Percentiles rank a stretch among this genome's conserved stretches.
phyloP scores from a whole-genome alignment of 2,888 invertebrate genomes.

The Xestia sexstrigata region DNA sequence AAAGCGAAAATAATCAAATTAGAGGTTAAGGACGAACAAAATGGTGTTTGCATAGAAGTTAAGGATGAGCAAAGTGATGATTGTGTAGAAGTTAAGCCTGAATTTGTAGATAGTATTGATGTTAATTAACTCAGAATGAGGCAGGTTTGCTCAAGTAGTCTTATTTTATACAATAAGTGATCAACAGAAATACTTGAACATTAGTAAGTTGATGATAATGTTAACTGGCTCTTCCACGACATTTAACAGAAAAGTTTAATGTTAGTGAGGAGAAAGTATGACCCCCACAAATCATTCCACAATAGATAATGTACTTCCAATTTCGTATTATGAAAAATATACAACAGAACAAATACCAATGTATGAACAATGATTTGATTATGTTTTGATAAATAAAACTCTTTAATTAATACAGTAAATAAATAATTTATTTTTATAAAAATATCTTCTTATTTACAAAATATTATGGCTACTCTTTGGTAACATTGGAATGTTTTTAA shows the following conservation, averaged over 20 bases:
- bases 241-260: background rate
- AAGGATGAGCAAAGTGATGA: constrained; percentile 68
- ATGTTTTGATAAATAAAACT: constrained; percentile 47
- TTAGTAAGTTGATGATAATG: background rate
- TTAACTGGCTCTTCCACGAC: background rate
- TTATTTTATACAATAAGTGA: background rate
- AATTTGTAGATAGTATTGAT: constrained; percentile 19
- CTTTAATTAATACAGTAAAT: constrained; percentile 29
- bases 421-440: constrained; percentile 60
- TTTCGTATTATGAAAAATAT: background rate
- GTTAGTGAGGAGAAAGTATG: constrained; percentile 20
- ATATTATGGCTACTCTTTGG: constrained; percentile 63
- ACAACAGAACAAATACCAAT: constrained; percentile 51
- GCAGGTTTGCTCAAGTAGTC: background rate
- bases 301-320: constrained; percentile 1
- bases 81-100: constrained; percentile 39
- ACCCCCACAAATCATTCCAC: constrained; percentile 39
- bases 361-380: constrained; percentile 44
- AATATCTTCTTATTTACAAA: constrained; percentile 60
- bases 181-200: background rate
- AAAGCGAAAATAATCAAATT: constrained; percentile 81
- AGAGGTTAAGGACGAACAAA: constrained; percentile 74
- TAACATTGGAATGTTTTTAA: constrained; percentile 58
- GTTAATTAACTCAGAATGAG: background rate
- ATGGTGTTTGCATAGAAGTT: constrained; percentile 29